Evolutionary conservation across 2,888 invertebrate species (phyloP), one percentile per base, ranked within the genome.

Genomic region (Tetrapedia diversipes): DNA sequence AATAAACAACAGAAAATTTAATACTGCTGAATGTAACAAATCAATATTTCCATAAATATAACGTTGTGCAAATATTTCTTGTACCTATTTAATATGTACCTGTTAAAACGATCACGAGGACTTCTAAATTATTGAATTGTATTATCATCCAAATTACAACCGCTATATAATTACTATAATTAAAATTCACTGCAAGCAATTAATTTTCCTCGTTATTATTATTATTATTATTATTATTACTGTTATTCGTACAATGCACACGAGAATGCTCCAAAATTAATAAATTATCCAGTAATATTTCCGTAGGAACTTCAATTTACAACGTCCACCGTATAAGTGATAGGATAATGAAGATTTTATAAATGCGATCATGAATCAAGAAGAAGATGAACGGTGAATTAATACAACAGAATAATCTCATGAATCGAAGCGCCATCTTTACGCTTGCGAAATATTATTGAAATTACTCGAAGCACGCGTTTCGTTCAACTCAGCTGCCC

Each of bases 121-220:
- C 11, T 37, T 16, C 16, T 10, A 22, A 3, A 56, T 37, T 14
- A 37, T 10, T 24, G 16, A 41, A 27, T 41, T 29, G 11, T 4
- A 29, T 19, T 7, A 14, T n/a, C 24, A 24, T 1, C 11, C 1
- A 27, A 41, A 41, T 59, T 43, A 6, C 19, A 19, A 59, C 29
- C 19, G 14, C 7, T 24, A n/a, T 59, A 27, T n/a, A 29, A 59
- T 59, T 59, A n/a, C 24, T n/a, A 22, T 3, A 14, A 59, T 57
- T 41, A n/a, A 41, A 6, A 27, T n/a, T 11, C 22, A 19, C 14
- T 6, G 4, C 27, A 59, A 41, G 27, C 37, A 56, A 16, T 27
- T 10, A 27, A 56, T 29, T 4, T n/a, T n/a, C 27, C 14, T 24
- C n/a, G n/a, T n/a, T n/a, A n/a, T n/a, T n/a, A n/a, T n/a, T n/a